These are phyloP conservation scores for Oenanthe melanoleuca DNA, from an alignment of 2,113 vertebrate species.

Conservation along the genomic window DNA sequence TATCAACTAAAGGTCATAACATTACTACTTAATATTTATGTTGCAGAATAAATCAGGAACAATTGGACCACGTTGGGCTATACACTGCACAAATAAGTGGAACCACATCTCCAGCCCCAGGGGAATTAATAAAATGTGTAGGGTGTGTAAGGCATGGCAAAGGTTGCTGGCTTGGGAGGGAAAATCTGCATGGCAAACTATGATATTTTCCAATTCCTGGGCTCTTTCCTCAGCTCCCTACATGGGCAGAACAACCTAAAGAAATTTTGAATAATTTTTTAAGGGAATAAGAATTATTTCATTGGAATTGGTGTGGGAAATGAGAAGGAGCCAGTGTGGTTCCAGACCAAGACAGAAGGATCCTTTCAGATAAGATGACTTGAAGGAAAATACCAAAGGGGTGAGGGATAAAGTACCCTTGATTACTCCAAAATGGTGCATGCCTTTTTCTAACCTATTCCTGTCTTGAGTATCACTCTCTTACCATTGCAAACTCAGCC, in stretches of 20 bases:
- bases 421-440: background rate
- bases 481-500: background rate
- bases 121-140: background rate
- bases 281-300: background rate
- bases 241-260: background rate
- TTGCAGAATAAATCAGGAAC: background rate
- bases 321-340: background rate
- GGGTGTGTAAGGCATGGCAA: background rate
- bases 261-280: background rate
- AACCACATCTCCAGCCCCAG: background rate
- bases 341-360: background rate
- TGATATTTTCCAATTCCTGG: background rate
- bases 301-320: background rate
- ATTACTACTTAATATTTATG: background rate
- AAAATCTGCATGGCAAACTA: background rate
- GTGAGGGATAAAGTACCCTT: background rate
- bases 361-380: background rate
- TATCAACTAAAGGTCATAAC: background rate
- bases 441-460: background rate
- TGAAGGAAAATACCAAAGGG: background rate
- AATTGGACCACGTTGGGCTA: background rate
- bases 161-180: background rate
- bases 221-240: background rate
- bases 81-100: background rate
- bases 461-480: background rate